Base-by-base conservation (phyloP, 1,140 invertebrate genomes). In the Sycobia sp. region DNA sequence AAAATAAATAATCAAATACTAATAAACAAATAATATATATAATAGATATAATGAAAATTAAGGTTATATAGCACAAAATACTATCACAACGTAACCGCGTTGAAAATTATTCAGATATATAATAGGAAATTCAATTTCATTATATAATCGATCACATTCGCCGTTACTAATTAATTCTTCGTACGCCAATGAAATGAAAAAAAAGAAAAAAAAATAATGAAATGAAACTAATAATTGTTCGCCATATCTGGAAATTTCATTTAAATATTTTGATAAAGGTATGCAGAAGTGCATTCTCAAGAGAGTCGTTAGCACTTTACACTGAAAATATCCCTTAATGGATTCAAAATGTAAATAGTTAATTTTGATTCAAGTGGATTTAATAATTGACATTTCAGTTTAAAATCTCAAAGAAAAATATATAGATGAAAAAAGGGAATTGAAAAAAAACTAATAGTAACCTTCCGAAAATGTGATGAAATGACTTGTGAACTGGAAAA, bases 31-130 rank as follows among this genome's bases (percentile, higher is more conserved):
- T 7, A 7, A 32, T 7, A 32, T 7, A 32, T 32, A 32, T 7
- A 32, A 32, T 60, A n/a, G n/a, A n/a, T n/a, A n/a, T n/a, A n/a
- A n/a, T n/a, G n/a, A n/a, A n/a, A n/a, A n/a, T n/a, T n/a, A n/a
- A n/a, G n/a, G n/a, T n/a, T n/a, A n/a, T n/a, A n/a, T n/a, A n/a
- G n/a, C n/a, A n/a, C n/a, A n/a, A n/a, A n/a, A n/a, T n/a, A n/a
- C n/a, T n/a, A n/a, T n/a, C n/a, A 62, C 41, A 66, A 57, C 58
- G 69, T 69, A 67, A 71, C 47, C 62, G 54, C 61, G 62, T 65
- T 49, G 46, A 27, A 61, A 61, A 29, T 50, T 50, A 43, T 56
- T 39, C 23, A 41, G 32, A 62, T 62, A 55, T 47, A 55, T 51
- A 44, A 44, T 53, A 44, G 58, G 36, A 71, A 47, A 49, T 36